These are phyloP conservation scores for Microdon myrmicae DNA, from an alignment of 2,888 invertebrate species.

Conservation along the genomic window DNA sequence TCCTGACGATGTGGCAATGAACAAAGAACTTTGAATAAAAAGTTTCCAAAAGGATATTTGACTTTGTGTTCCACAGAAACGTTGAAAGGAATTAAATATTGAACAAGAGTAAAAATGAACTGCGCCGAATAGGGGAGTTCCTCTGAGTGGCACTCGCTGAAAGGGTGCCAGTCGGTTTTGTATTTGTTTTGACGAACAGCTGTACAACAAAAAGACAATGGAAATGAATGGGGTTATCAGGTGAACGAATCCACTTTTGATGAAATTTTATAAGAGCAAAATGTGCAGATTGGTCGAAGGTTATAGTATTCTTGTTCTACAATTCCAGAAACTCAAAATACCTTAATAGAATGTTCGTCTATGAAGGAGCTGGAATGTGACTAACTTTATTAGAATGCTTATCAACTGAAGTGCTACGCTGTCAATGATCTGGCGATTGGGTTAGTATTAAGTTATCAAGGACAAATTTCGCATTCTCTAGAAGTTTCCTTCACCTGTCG, in stretches of 20 bases:
- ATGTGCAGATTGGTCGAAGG: background rate
- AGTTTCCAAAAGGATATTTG: slow-evolving; percentile 42
- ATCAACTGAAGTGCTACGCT: no score
- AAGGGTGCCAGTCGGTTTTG: background rate
- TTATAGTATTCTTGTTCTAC: no score
- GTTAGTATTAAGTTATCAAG: no score
- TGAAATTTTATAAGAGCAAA: background rate
- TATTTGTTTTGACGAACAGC: slow-evolving; percentile 21
- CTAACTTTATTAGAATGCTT: no score
- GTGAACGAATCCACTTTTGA: slow-evolving; percentile 4
- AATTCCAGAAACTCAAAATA: no score
- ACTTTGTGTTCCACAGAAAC: slow-evolving; percentile 42
- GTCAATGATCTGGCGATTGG: no score
- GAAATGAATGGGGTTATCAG: background rate
- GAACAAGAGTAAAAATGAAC: slow-evolving; percentile 40
- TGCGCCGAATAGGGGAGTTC: slow-evolving; percentile 20
- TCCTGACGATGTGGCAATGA: slow-evolving; percentile 7
- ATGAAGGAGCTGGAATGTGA: no score
- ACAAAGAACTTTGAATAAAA: slow-evolving; percentile 27
- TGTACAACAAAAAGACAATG: slow-evolving; percentile 3
- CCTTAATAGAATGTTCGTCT: no score
- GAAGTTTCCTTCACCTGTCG: no score
- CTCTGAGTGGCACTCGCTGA: background rate
- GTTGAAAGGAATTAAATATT: slow-evolving; percentile 45
- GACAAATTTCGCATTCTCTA: no score